Conservation (phyloP, 2,888 invertebrate species). For the Coecobrya sp. region DNA sequence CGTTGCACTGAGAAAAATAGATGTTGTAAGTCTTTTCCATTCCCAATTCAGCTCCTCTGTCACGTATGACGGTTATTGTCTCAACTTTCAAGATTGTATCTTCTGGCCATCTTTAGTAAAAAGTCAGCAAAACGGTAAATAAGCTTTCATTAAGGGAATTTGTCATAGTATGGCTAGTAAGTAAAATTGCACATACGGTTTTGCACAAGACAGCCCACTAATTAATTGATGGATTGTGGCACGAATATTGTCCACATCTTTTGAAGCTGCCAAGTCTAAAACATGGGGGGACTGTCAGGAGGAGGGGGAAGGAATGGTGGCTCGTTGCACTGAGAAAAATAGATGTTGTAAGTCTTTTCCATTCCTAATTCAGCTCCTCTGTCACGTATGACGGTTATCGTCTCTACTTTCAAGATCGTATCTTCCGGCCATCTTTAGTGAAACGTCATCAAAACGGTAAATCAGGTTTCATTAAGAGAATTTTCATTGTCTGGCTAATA, state of each 20-base stretch:
- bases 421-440: slow-evolving; percentile 83
- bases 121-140: not conserved
- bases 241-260: slow-evolving; percentile 80
- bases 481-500: not conserved
- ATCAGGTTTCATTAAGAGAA: not conserved
- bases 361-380: slow-evolving; percentile 85
- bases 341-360: slow-evolving; percentile 81
- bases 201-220: slow-evolving; percentile 60
- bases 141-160: not conserved
- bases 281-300: slow-evolving; percentile 77
- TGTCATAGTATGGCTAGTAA: too few relatives aligned
- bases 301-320: slow-evolving; percentile 84
- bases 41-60: slow-evolving; percentile 84
- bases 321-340: slow-evolving; percentile 80
- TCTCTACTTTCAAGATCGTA: slow-evolving; percentile 83
- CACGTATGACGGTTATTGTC: slow-evolving; percentile 81
- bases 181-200: too few relatives aligned
- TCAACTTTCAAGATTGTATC: slow-evolving; percentile 83
- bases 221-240: slow-evolving; percentile 83
- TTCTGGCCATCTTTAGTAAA: slow-evolving; percentile 79
- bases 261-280: slow-evolving; percentile 74
- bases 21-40: slow-evolving; percentile 82
- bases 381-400: slow-evolving; percentile 81
- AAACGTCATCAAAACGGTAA: too few relatives aligned
- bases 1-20: slow-evolving; percentile 79